Evolutionary conservation across 2,797 vertebrate species (phyloP).

Genomic region (Pangasius mekongensis): DNA sequence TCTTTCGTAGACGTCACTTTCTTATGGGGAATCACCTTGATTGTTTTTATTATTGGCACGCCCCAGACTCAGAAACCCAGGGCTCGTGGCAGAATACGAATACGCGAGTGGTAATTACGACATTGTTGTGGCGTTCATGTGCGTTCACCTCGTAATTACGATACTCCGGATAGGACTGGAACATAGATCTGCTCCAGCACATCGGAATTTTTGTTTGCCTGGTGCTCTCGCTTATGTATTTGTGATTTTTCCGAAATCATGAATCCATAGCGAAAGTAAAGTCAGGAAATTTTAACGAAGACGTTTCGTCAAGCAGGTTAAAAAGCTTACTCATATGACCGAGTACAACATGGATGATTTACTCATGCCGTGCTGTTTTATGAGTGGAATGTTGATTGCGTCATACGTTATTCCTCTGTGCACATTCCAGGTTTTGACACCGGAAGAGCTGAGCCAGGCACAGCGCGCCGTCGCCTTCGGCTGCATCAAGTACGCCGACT

Average conservation of each 20-base stretch:
- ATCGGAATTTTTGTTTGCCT: background rate
- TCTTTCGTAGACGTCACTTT: no score
- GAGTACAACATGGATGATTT: background rate
- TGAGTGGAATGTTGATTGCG: background rate
- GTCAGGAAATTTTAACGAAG: background rate
- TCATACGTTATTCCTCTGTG: background rate
- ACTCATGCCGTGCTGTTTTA: background rate
- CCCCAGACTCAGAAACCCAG: background rate
- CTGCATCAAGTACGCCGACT: conserved; percentile 95
- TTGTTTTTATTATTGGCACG: background rate
- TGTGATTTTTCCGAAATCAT: no score
- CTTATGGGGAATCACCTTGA: background rate
- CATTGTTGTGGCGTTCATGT: background rate
- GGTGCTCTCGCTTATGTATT: no score
- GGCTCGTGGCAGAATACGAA: background rate
- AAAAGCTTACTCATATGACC: no score
- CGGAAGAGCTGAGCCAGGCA: conserved; percentile 86
- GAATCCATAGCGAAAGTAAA: background rate
- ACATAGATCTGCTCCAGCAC: background rate
- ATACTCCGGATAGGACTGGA: background rate
- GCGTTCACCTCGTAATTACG: background rate
- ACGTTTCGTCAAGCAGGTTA: no score
- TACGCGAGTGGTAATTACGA: background rate
- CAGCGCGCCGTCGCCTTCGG: conserved; percentile 91
- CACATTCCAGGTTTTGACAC: conserved; percentile 81